These are phyloP conservation scores for Salvelinus alpinus DNA, from an alignment of 2,113 vertebrate genomes.

Conservation along the genomic window DNA sequence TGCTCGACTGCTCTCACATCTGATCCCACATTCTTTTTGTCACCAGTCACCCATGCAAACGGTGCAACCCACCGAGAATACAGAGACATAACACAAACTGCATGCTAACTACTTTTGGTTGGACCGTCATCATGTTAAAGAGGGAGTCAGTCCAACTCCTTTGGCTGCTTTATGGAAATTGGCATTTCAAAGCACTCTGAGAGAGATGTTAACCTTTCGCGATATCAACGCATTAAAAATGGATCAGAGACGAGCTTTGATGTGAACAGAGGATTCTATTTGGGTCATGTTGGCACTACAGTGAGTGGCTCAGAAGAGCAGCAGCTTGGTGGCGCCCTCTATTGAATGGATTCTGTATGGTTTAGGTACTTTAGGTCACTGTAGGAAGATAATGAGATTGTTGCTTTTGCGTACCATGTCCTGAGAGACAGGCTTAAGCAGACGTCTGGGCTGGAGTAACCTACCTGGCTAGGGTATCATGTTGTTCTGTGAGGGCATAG, in stretches of 20 bases:
- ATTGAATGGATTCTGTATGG: constrained; percentile 36
- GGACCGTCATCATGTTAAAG: constrained; percentile 42
- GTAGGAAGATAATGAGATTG: background rate
- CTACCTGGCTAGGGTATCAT: constrained; percentile 24
- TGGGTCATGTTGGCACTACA: constrained; percentile 38
- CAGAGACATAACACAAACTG: constrained; percentile 22
- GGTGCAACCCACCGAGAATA: background rate
- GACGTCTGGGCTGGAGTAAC: constrained; percentile 15
- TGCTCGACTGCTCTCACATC: background rate
- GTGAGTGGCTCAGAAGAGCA: background rate
- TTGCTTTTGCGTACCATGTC: background rate
- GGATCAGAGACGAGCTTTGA: constrained; percentile 74
- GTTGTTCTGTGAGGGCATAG: constrained; percentile 2
- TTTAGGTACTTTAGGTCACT: background rate
- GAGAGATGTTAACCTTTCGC: constrained; percentile 73
- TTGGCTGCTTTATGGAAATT: constrained; percentile 64
- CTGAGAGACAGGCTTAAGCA: background rate
- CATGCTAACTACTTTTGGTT: constrained; percentile 38
- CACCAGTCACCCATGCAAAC: constrained; percentile 1
- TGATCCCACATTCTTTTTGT: background rate
- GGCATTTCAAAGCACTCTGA: constrained; percentile 66
- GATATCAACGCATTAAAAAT: constrained; percentile 75
- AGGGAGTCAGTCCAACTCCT: constrained; percentile 51
- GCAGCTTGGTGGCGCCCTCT: constrained; percentile 57
- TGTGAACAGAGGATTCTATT: constrained; percentile 69